Evolutionary conservation across 2,113 vertebrate genomes (phyloP).

Genomic region (Electrona antarctica): DNA sequence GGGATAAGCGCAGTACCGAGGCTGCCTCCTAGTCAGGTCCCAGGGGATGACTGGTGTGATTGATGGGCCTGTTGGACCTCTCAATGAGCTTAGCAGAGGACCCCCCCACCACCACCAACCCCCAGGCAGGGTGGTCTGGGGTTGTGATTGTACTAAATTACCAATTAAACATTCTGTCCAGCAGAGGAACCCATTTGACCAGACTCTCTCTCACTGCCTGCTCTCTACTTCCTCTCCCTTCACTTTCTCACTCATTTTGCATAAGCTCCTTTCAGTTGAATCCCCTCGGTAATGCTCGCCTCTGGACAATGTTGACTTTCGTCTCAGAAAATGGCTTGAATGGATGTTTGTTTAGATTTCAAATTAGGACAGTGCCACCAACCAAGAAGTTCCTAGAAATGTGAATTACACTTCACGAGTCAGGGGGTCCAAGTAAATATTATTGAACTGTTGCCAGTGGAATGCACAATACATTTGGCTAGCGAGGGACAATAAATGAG

Average conservation of each 20-base stretch:
- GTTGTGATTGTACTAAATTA: conserved; percentile 56
- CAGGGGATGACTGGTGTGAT: conserved; percentile 51
- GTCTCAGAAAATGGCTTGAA: conserved; percentile 22
- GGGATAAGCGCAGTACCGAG: conserved; percentile 41
- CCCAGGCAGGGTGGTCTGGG: conserved; percentile 58
- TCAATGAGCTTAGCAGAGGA: conserved; percentile 37
- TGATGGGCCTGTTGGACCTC: conserved; percentile 54
- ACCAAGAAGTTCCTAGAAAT: conserved; percentile 44
- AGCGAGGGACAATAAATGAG: conserved; percentile 67
- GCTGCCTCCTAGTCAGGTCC: conserved; percentile 40
- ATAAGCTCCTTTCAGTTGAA: conserved; percentile 57
- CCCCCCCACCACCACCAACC: conserved; percentile 2
- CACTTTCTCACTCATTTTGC: conserved; percentile 44
- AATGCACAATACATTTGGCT: conserved; percentile 58
- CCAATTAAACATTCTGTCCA: conserved; percentile 61
- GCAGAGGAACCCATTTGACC: conserved; percentile 41
- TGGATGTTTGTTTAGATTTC: conserved; percentile 42
- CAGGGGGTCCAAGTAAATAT: conserved; percentile 66
- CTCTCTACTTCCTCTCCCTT: conserved; percentile 32
- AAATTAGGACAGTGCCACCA: conserved; percentile 15
- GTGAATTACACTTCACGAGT: conserved; percentile 52
- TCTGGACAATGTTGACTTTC: conserved; percentile 25
- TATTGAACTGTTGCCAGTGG: conserved; percentile 56
- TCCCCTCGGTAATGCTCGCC: conserved; percentile 15
- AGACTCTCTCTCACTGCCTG: conserved; percentile 23